Evolutionary conservation across 23 tunicate species (phyloP).

Genomic region (Ascidia mentula): DNA sequence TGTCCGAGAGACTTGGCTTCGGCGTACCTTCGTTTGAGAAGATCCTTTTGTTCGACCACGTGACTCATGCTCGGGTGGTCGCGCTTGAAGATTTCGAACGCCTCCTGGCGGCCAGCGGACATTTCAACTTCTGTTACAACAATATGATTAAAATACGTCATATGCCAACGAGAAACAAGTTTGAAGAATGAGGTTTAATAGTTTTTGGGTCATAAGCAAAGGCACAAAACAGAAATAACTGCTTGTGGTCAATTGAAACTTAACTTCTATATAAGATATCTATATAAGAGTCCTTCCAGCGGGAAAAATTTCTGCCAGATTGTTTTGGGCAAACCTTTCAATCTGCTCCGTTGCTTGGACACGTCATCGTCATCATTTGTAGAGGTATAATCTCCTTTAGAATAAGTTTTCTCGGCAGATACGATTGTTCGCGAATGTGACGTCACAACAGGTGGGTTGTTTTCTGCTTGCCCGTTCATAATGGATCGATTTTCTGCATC

Average conservation of each 20-base stretch:
- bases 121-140: constrained; percentile 32
- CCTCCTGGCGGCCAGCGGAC: constrained; percentile 81
- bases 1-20: constrained; percentile 88
- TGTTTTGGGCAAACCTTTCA: too few relatives aligned
- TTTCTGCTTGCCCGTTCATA: not conserved
- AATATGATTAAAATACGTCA: too few relatives aligned
- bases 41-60: constrained; percentile 73
- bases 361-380: constrained; percentile 18
- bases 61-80: constrained; percentile 48
- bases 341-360: constrained; percentile 31
- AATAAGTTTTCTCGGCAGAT: constrained; percentile 54
- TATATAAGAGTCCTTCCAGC: too few relatives aligned
- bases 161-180: too few relatives aligned
- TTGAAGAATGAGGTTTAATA: too few relatives aligned
- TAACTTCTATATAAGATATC: too few relatives aligned
- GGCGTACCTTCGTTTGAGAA: constrained; percentile 62
- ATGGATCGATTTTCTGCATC: constrained; percentile 32
- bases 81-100: constrained; percentile 85
- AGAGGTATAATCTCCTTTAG: constrained; percentile 40
- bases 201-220: too few relatives aligned
- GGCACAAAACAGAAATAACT: not conserved
- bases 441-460: not conserved
- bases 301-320: too few relatives aligned
- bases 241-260: constrained; percentile 13
- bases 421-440: too few relatives aligned